Conservation (phyloP, 2,888 invertebrate genomes). For the Cloeon dipterum region DNA sequence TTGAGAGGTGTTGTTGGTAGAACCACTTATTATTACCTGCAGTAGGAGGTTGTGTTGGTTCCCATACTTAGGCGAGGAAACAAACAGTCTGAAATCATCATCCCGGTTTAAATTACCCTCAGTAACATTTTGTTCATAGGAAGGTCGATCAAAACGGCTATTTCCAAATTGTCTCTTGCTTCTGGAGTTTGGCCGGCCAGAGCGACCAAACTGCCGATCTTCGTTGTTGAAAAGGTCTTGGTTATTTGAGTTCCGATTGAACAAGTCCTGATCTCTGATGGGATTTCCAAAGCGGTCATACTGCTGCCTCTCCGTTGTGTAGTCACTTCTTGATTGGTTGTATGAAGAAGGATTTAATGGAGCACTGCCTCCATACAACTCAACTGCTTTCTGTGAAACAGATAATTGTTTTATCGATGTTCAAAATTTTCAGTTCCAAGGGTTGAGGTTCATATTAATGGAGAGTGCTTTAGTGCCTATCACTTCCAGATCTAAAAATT, state of each 20-base stretch:
- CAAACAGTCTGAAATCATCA: constrained; percentile 49
- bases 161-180: not conserved
- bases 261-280: constrained; percentile 12
- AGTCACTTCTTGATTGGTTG: not conserved
- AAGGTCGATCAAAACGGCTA: no score
- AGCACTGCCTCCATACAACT: constrained; percentile 10
- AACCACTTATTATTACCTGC: constrained; percentile 34
- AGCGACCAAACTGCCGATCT: not conserved
- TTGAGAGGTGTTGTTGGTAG: no score
- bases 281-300: constrained; percentile 7
- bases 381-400: constrained; percentile 32
- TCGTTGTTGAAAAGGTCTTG: not conserved
- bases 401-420: no score
- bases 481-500: no score
- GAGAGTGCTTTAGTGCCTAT: no score
- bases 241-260: constrained; percentile 10
- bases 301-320: not conserved
- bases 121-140: no score
- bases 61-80: constrained; percentile 42
- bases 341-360: not conserved
- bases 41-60: constrained; percentile 50
- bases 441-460: no score
- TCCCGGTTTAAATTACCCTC: constrained; percentile 22
- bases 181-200: no score
- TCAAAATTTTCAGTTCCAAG: no score